These are phyloP conservation scores for Hirudo medicinalis DNA, from an alignment of 1,140 invertebrate genomes.

Conservation along the genomic window DNA sequence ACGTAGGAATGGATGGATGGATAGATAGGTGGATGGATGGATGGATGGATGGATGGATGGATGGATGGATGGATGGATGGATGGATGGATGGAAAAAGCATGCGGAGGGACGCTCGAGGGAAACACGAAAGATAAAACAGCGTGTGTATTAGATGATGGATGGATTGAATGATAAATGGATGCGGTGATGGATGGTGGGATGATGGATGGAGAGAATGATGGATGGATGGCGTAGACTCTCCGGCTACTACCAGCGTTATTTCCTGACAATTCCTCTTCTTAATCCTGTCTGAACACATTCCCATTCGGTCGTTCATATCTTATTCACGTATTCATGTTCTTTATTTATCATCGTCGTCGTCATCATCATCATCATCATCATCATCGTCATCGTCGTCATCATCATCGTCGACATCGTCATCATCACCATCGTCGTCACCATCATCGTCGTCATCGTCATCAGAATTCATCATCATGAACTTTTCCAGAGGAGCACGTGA, in stretches of 20 bases:
- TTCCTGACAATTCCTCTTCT: no score
- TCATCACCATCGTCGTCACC: neutral
- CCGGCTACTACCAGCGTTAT: no score
- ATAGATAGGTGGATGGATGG: neutral
- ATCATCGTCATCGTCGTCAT: slow-evolving; percentile 9
- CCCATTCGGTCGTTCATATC: no score
- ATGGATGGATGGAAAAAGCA: neutral
- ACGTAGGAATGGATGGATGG: no score
- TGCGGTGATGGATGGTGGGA: no score
- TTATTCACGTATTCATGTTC: no score
- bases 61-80: slow-evolving; percentile 2
- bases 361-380: slow-evolving; percentile 15
- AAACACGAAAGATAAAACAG: neutral
- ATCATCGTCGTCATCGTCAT: slow-evolving; percentile 7
- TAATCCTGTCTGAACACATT: no score
- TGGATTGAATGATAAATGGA: no score
- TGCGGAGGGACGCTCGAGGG: neutral
- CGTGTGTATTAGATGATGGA: no score
- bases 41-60: neutral
- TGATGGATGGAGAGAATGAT: no score
- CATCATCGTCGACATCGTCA: slow-evolving; percentile 7
- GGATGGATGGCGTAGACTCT: no score
- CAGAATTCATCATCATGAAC: neutral
- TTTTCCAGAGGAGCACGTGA: no score
- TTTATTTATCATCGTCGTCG: neutral